Evolutionary conservation across 2,113 vertebrate genomes (phyloP).

Genomic region (Otis tarda): DNA sequence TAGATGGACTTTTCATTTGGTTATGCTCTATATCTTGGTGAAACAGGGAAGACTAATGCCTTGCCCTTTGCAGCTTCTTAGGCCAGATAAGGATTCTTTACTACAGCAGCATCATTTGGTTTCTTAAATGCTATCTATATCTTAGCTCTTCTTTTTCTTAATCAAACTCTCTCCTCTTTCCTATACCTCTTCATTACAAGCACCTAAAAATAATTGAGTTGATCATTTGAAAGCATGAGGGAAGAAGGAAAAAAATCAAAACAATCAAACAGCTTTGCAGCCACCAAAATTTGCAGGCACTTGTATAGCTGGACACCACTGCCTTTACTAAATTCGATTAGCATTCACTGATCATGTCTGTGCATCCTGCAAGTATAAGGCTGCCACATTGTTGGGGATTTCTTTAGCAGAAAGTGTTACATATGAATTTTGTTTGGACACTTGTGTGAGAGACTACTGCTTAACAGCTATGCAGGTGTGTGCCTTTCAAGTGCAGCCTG

Average conservation of each 20-base stretch:
- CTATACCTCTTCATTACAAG: not conserved
- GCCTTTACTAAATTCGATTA: not conserved
- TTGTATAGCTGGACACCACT: not conserved
- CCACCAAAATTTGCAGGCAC: not conserved
- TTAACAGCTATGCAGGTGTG: not conserved
- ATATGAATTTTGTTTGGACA: not conserved
- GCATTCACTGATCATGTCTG: not conserved
- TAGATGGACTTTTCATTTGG: not conserved
- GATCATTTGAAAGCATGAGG: not conserved
- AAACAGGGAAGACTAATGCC: not conserved
- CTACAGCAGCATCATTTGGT: not conserved
- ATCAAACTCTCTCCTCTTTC: not conserved
- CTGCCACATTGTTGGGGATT: not conserved
- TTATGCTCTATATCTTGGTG: not conserved
- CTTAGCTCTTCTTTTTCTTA: not conserved
- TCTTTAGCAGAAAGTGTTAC: not conserved
- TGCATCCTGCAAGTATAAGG: not conserved
- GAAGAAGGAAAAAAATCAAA: not conserved
- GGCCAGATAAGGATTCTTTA: not conserved
- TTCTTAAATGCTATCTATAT: not conserved
- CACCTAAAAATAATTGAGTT: not conserved
- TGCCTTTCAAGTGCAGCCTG: not conserved
- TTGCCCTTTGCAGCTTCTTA: not conserved
- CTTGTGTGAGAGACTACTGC: accelerated
- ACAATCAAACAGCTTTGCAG: not conserved